Base-by-base conservation (phyloP, 2,113 vertebrate species). In the Clarias gariepinus region DNA sequence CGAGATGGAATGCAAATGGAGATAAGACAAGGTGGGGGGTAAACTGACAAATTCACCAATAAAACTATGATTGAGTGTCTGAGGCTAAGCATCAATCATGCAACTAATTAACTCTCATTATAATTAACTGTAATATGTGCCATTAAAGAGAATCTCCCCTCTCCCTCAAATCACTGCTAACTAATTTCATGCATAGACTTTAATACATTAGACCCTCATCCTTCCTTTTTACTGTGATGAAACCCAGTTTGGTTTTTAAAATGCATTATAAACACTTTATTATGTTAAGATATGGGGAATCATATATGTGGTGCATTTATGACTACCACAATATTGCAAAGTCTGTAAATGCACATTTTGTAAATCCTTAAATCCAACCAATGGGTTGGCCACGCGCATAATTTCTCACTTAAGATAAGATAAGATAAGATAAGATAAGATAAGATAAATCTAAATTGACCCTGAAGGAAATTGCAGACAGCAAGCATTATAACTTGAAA, bases 1-100 rank as follows among this genome's bases (percentile, higher is more conserved):
- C 92, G 90, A 94, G 92, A 90, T 86, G 41, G 90, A 93, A 95
- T 95, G 94, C 94, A 95, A 95, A 95, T 94, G 93, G 94, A 86
- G 88, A 88, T 88, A 87, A 90, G 85, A 88, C 87, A 89, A 91
- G 94, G 93, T 90, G 87, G 84, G 92, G 91, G 92, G 92, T 92
- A 90, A 94, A 93, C 91, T 89, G 94, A 92, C 93, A 90, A 91
- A 92, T 91, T 87, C 84, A 90, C 91, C 95, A 88, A 95, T 95
- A 95, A 96, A 95, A 91, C 87, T 86, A 84, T 93, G 94, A 95
- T 94, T 91, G 91, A 95, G 92, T 92, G 92, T 69, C 80, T 69
- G 90, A 89, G 89, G 86, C 89, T 89, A 91, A 91, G 93, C 93
- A 92, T 95, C 94, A 93, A 95, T 95, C 94, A 94, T 92, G 81